Conservation (phyloP, 30 jellyfish, hydroid and myxozoan genomes). For the Rhopilema esculentum region DNA sequence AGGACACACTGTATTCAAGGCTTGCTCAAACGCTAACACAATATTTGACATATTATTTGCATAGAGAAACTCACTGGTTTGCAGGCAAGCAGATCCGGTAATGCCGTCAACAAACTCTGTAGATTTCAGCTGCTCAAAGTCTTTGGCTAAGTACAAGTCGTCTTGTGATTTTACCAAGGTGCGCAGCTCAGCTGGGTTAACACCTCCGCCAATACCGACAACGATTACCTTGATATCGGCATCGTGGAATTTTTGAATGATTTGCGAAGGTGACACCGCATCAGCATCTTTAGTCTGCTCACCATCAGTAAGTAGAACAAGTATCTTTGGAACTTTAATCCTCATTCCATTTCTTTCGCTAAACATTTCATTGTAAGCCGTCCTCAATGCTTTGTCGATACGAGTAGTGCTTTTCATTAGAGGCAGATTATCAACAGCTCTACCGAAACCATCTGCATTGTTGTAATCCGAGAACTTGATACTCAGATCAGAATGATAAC, state of each 20-base stretch:
- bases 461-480: conserved; percentile 70
- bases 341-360: conserved; percentile 60
- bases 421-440: conserved; percentile 65
- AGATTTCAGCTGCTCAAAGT: conserved; percentile 66
- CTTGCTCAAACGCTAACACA: not conserved
- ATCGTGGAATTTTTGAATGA: conserved; percentile 63
- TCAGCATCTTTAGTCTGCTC: conserved; percentile 65
- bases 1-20: too few relatives aligned
- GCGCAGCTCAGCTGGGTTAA: conserved; percentile 40
- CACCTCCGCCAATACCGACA: conserved; percentile 65
- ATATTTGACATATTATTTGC: not conserved
- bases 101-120: conserved; percentile 40
- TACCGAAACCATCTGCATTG: conserved; percentile 14
- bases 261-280: conserved; percentile 60
- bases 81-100: conserved; percentile 47
- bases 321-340: conserved; percentile 47
- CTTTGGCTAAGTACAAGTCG: conserved; percentile 53
- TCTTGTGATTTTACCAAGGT: conserved; percentile 27
- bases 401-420: conserved; percentile 65
- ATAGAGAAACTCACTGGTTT: not conserved
- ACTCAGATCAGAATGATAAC: conserved; percentile 71
- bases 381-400: conserved; percentile 68
- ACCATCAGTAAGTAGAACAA: conserved; percentile 75
- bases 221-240: conserved; percentile 67
- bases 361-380: conserved; percentile 61